Evolutionary conservation across 2,113 vertebrate species (phyloP).

Genomic region (Melierax canorus): DNA sequence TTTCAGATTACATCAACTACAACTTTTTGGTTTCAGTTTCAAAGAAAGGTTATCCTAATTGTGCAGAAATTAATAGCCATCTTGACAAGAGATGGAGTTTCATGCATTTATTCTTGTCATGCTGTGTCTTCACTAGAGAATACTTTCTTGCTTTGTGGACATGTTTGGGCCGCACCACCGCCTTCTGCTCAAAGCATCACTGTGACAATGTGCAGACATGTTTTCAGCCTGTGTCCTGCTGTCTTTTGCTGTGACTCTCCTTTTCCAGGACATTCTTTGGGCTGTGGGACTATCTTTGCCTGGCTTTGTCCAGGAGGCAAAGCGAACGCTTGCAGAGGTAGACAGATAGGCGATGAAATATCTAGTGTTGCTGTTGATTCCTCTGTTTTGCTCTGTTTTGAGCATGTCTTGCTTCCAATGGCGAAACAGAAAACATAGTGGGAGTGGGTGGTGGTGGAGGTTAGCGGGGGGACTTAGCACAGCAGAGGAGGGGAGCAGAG

Average conservation of each 20-base stretch:
- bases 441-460: background rate
- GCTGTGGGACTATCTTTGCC: background rate
- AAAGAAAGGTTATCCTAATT: background rate
- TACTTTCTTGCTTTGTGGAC: background rate
- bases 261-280: background rate
- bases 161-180: background rate
- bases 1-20: background rate
- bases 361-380: background rate
- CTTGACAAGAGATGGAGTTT: background rate
- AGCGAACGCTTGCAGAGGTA: background rate
- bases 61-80: background rate
- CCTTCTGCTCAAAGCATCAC: background rate
- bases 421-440: background rate
- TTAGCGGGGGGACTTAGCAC: background rate
- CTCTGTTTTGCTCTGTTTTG: background rate
- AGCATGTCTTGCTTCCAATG: background rate
- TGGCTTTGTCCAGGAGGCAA: background rate
- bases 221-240: fast-evolving
- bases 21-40: background rate
- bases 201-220: background rate
- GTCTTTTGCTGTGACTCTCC: background rate
- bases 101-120: fast-evolving
- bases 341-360: background rate
- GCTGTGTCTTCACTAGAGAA: background rate
- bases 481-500: background rate